Evolutionary conservation across 1,140 invertebrate species (phyloP).

Genomic region (Calosoma granatense): DNA sequence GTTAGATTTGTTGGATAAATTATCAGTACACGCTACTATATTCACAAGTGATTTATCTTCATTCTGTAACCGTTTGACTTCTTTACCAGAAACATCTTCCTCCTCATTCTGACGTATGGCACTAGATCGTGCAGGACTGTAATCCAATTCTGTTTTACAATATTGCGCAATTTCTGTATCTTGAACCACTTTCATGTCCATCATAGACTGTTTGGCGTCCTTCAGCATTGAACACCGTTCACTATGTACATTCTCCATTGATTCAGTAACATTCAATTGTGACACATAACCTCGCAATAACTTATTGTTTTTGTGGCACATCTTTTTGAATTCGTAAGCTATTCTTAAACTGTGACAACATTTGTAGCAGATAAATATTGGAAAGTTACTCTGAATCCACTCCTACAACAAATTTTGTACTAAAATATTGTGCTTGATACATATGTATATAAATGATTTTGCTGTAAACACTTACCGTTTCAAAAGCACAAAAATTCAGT

Average conservation of each 20-base stretch:
- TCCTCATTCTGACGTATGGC: neutral
- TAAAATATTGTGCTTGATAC: neutral
- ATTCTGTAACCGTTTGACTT: neutral
- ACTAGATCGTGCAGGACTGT: neutral
- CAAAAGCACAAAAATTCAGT: constrained; percentile 2
- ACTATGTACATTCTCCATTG: neutral
- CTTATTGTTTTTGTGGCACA: neutral
- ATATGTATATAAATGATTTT: neutral
- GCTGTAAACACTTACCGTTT: neutral
- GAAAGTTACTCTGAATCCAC: neutral
- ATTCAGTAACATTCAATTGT: neutral
- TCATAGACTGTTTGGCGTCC: neutral
- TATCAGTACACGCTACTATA: neutral
- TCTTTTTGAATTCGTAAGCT: constrained; percentile 1
- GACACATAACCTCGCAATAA: neutral
- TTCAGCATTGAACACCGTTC: neutral
- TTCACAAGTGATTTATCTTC: neutral
- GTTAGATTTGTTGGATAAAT: neutral
- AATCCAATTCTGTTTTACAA: neutral
- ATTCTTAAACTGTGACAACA: neutral
- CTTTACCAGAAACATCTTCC: neutral
- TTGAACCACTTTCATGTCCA: neutral
- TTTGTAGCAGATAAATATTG: neutral
- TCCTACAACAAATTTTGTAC: neutral
- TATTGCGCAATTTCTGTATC: neutral